Evolutionary conservation across 2,797 vertebrate genomes (phyloP).

Genomic region (Tokudaia muenninki): DNA sequence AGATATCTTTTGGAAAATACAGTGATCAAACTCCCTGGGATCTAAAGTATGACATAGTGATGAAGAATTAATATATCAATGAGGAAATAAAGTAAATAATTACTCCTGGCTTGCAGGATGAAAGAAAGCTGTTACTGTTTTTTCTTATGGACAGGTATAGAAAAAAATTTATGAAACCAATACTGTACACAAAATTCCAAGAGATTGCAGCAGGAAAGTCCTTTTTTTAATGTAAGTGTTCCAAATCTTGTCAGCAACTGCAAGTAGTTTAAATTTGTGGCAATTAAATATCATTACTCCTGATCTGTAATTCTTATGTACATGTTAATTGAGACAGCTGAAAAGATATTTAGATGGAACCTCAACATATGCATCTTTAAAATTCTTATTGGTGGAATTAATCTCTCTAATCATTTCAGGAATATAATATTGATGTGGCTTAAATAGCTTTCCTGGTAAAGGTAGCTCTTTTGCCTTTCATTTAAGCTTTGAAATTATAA

Average conservation of each 20-base stretch:
- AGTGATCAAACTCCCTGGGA: not conserved
- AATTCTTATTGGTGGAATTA: not conserved
- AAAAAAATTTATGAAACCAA: not conserved
- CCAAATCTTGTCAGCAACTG: not conserved
- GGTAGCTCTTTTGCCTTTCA: not conserved
- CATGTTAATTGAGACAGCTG: not conserved
- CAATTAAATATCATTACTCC: not conserved
- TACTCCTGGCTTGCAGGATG: not conserved
- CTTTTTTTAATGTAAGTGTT: not conserved
- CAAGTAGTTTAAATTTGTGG: not conserved
- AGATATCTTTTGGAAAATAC: not conserved
- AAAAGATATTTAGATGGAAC: not conserved
- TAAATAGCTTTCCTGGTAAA: not conserved
- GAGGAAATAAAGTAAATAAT: not conserved
- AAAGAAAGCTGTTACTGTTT: not conserved
- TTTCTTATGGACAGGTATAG: not conserved
- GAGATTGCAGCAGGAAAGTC: not conserved
- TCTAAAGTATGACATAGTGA: not conserved
- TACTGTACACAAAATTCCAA: not conserved
- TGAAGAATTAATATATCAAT: not conserved
- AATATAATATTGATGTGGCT: not conserved
- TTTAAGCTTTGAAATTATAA: not conserved
- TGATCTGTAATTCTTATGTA: not conserved
- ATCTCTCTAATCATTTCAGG: not conserved
- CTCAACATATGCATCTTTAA: not conserved